phyloP scores from a whole-genome alignment of 1,140 invertebrate species.

The Drosophila obscura region DNA sequence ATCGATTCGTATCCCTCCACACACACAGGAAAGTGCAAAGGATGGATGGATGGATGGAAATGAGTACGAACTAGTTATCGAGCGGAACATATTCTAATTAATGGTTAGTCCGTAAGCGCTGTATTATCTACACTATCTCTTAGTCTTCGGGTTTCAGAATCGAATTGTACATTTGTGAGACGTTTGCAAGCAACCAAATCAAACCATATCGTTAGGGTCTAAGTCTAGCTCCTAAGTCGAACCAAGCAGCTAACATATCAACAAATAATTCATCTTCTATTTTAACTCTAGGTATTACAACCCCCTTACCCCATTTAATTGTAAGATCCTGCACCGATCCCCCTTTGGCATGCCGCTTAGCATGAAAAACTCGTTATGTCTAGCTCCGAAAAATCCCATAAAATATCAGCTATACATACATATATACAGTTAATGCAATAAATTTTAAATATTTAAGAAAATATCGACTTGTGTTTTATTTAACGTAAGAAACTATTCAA shows the following conservation, averaged over 20 bases:
- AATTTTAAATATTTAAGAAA: slow-evolving; percentile 48
- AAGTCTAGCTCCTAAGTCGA: slow-evolving; percentile 43
- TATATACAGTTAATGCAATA: slow-evolving; percentile 54
- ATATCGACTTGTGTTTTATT: neutral
- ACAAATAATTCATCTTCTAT: slow-evolving; percentile 5
- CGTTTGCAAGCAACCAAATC: slow-evolving; percentile 73
- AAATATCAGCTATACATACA: neutral
- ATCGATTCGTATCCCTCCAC: slow-evolving; percentile 25
- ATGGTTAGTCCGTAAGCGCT: neutral
- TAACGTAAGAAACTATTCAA: too few species aligned
- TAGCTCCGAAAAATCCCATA: slow-evolving; percentile 14
- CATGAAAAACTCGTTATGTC: slow-evolving; percentile 62
- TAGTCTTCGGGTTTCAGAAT: slow-evolving; percentile 51
- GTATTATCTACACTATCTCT: slow-evolving; percentile 43
- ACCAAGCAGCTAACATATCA: slow-evolving; percentile 39
- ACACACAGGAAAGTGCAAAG: slow-evolving; percentile 16
- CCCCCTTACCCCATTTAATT: slow-evolving; percentile 30
- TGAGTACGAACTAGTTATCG: slow-evolving; percentile 79
- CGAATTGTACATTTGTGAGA: slow-evolving; percentile 66
- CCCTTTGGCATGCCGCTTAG: slow-evolving; percentile 51
- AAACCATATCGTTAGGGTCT: slow-evolving; percentile 60
- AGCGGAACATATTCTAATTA: slow-evolving; percentile 33
- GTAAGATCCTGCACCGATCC: slow-evolving; percentile 21
- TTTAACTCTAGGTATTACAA: slow-evolving; percentile 24
- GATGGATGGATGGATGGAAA: slow-evolving; percentile 53